A percentile compares a stretch with the other conserved stretches of the same genome.
phyloP scores from a whole-genome alignment of 1,140 invertebrate species.

The Zophobas atratus region DNA sequence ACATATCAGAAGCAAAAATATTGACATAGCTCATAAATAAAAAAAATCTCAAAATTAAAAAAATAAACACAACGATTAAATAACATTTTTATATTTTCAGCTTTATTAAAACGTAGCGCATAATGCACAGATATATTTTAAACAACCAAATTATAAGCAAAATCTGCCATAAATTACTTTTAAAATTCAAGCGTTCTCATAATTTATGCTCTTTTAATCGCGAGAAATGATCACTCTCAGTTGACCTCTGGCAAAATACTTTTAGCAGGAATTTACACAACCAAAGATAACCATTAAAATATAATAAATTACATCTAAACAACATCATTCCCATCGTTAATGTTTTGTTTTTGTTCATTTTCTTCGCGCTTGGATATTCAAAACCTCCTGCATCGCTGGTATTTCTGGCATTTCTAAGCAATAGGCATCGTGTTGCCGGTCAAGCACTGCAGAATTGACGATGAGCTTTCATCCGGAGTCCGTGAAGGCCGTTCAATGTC shows the following conservation, averaged over 20 bases:
- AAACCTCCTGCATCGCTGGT: conserved; percentile 14
- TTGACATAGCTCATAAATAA: no score
- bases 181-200: background rate
- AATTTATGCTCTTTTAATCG: conserved; percentile 5
- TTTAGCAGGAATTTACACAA: conserved; percentile 20
- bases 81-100: no score
- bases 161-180: background rate
- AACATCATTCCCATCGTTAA: conserved; percentile 5
- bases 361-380: background rate
- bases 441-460: conserved; percentile 43
- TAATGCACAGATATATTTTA: background rate
- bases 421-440: background rate
- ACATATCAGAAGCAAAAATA: no score
- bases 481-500: conserved; percentile 52
- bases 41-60: no score
- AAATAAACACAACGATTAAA: no score
- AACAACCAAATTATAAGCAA: background rate
- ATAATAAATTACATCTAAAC: conserved; percentile 36
- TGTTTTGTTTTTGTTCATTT: conserved; percentile 22
- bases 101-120: background rate
- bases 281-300: conserved; percentile 18
- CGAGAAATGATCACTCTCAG: conserved; percentile 1
- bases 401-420: conserved; percentile 20
- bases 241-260: conserved; percentile 22
- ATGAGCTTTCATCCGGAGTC: conserved; percentile 47